These are phyloP conservation scores for Casuarius casuarius DNA, from an alignment of 2,113 vertebrate species.

Conservation along the genomic window DNA sequence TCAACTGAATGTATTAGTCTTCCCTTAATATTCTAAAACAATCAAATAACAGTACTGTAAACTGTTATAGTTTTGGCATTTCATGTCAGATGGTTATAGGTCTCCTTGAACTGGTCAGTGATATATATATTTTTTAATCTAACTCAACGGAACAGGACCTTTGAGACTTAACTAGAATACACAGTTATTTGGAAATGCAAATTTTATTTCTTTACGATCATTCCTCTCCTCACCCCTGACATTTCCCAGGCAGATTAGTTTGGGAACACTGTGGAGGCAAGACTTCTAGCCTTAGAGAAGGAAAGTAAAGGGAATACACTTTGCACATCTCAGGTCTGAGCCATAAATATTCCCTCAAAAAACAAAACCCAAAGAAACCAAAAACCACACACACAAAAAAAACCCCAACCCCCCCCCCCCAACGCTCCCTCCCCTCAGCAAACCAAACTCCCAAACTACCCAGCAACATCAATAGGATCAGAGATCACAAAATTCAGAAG, in stretches of 20 bases:
- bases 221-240: background rate
- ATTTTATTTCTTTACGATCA: background rate
- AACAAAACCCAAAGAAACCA: no score
- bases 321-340: background rate
- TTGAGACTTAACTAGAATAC: no score
- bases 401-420: no score
- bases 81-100: no score
- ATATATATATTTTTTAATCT: background rate
- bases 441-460: background rate
- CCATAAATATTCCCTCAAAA: background rate
- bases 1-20: background rate
- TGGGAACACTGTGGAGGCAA: background rate
- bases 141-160: background rate
- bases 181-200: background rate
- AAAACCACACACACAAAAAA: background rate
- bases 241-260: background rate
- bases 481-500: background rate
- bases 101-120: no score
- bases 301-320: background rate
- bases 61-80: background rate
- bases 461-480: background rate
- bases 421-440: no score
- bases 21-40: background rate
- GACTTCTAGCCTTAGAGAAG: background rate
- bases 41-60: background rate